Base-by-base conservation (phyloP, 2,888 invertebrate species). In the Thymelicus acteon region DNA sequence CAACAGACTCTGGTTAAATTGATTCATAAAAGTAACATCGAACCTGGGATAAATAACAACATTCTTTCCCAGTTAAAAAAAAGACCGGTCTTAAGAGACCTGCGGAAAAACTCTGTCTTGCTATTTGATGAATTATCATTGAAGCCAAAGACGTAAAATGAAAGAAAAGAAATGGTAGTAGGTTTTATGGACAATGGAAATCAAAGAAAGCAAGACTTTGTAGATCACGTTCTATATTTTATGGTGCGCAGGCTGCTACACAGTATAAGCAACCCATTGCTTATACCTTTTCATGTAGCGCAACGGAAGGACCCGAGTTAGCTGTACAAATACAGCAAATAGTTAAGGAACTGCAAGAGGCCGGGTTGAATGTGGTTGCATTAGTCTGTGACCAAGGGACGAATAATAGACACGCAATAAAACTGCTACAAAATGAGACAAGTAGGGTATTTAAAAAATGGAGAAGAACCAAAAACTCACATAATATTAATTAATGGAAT, bases 231-330 rank as follows among this genome's bases (percentile, higher is more conserved):
- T 13, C n/a, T 8, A 12, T n/a, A 2, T 5, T 49, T 49, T 13
- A 49, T 49, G n/a, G n/a, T 49, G 13, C 13, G 49, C 6, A 3
- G 0, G 4, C n/a, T 49, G n/a, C 10, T 49, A 13, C 49, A 49
- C 49, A 49, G n/a, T n/a, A 49, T 49, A 49, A n/a, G 13, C 49
- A 49, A n/a, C 6, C 13, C 49, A 49, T 49, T 49, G 49, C 49
- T n/a, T 49, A 49, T 12, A 49, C 49, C 12, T 49, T 49, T n/a
- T 13, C 49, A 13, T 10, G n/a, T n/a, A 49, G 49, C n/a, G n/a
- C 49, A 13, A 49, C 49, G 49, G n/a, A 49, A n/a, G 49, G n/a
- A n/a, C 49, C 49, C 6, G 49, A n/a, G 49, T 49, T 49, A n/a
- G 49, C 49, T 13, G n/a, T 13, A 6, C 49, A 49, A 49, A 49